phyloP scores from a whole-genome alignment of 2,888 invertebrate genomes.

The Omphaloscelis lunosa region DNA sequence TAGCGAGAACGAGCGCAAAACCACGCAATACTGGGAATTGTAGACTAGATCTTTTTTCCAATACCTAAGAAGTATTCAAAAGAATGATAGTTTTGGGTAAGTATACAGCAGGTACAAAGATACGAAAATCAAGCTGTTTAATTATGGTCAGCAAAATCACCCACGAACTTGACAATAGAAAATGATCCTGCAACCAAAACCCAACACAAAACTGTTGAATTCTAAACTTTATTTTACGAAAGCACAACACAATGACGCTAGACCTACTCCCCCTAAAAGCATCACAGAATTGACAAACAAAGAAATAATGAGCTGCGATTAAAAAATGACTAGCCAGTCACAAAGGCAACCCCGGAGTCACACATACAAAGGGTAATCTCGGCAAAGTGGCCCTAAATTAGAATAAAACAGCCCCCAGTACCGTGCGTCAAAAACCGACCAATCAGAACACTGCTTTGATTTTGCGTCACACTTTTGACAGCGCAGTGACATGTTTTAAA shows the following conservation, averaged over 20 bases:
- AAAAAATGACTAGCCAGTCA: slow-evolving; percentile 85
- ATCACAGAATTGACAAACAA: slow-evolving; percentile 69
- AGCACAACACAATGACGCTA: not conserved
- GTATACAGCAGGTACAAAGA: too few relatives aligned
- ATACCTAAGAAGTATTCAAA: not conserved
- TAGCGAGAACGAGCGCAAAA: not conserved
- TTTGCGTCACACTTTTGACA: slow-evolving; percentile 78
- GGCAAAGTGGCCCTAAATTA: slow-evolving; percentile 86
- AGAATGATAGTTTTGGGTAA: not conserved
- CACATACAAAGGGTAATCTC: slow-evolving; percentile 89
- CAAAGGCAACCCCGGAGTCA: slow-evolving; percentile 88
- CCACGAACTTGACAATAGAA: not conserved
- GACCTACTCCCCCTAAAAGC: slow-evolving; percentile 46
- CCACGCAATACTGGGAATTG: not conserved
- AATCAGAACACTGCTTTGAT: slow-evolving; percentile 73
- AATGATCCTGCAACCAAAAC: not conserved
- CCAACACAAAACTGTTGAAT: not conserved
- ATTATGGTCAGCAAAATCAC: not conserved
- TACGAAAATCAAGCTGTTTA: not conserved
- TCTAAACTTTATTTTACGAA: slow-evolving; percentile 5
- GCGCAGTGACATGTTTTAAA: slow-evolving; percentile 82
- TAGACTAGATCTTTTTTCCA: not conserved
- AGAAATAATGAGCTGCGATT: slow-evolving; percentile 80
- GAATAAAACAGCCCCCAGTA: slow-evolving; percentile 76
- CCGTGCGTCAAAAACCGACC: slow-evolving; percentile 68